A percentile compares a stretch with the other conserved stretches of the same genome.
Evolutionary conservation across 1,140 invertebrate species (phyloP).

Genomic region (Ptiloglossa arizonensis): DNA sequence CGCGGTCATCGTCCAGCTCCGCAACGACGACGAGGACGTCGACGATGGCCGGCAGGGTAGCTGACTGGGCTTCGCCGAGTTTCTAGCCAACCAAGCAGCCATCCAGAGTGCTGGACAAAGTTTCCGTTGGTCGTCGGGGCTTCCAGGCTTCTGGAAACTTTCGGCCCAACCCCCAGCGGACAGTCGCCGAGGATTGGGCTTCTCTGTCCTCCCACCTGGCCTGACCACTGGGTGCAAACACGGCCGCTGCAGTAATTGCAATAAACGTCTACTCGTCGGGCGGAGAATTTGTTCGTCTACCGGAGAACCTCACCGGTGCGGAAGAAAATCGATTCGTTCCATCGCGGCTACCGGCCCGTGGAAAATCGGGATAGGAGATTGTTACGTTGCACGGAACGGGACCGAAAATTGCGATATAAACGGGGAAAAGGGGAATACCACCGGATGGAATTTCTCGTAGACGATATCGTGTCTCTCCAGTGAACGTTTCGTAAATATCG

Average conservation of each 20-base stretch:
- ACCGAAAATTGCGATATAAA: neutral
- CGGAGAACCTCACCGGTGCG: slow-evolving; percentile 5
- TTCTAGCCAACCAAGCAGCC: slow-evolving; percentile 74
- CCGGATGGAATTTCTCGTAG: neutral
- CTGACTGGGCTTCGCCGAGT: slow-evolving; percentile 78
- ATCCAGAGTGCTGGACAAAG: slow-evolving; percentile 70
- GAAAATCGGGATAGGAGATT: neutral
- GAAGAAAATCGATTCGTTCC: slow-evolving; percentile 42
- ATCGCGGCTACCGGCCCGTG: neutral
- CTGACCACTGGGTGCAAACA: slow-evolving; percentile 63
- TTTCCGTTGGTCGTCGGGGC: slow-evolving; percentile 67
- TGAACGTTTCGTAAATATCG: too few relatives aligned
- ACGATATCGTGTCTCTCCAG: too few relatives aligned
- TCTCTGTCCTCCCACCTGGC: slow-evolving; percentile 70
- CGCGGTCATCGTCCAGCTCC: slow-evolving; percentile 45
- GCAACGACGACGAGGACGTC: slow-evolving; percentile 44
- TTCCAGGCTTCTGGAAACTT: slow-evolving; percentile 73
- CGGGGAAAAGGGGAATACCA: neutral
- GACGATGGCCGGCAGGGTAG: slow-evolving; percentile 60
- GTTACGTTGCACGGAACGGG: neutral
- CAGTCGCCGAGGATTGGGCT: slow-evolving; percentile 57
- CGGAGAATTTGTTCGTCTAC: slow-evolving; percentile 44
- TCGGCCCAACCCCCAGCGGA: slow-evolving; percentile 66
- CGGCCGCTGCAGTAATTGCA: slow-evolving; percentile 65
- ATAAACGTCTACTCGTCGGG: slow-evolving; percentile 63